A percentile compares a stretch with the other conserved stretches of the same genome.
Conservation (phyloP, 2,113 vertebrate genomes). For the Etheostoma cragini region DNA sequence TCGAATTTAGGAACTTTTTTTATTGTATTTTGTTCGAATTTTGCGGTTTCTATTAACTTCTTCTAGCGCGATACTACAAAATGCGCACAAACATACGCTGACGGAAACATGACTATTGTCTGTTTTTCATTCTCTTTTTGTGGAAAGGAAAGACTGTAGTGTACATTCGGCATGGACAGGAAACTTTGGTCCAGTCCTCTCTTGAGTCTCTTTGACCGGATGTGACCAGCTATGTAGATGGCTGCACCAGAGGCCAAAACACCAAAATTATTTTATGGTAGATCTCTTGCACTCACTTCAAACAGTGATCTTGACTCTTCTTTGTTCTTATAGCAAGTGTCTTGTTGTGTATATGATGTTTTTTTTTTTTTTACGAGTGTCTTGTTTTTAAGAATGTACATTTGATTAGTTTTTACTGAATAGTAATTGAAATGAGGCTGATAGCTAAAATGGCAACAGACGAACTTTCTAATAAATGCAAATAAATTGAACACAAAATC, state of each 20-base stretch:
- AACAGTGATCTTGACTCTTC: background rate
- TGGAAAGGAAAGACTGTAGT: constrained; percentile 4
- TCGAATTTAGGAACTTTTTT: too few species aligned
- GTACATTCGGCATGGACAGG: background rate
- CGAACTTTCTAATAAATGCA: background rate
- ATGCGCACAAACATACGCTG: too few species aligned
- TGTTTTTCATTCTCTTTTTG: constrained; percentile 1
- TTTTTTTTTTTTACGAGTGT: background rate
- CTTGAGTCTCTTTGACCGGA: constrained; percentile 10
- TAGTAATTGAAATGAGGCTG: background rate
- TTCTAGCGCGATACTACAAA: too few species aligned
- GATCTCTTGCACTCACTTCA: background rate
- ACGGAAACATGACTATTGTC: background rate
- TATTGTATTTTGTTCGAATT: too few species aligned
- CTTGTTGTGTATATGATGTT: background rate
- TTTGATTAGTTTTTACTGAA: constrained; percentile 2
- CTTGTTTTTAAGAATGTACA: background rate
- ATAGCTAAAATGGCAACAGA: background rate
- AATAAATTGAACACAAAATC: background rate
- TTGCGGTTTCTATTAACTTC: too few species aligned
- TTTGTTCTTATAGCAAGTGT: background rate
- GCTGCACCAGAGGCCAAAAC: constrained; percentile 9
- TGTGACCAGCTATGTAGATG: constrained; percentile 7
- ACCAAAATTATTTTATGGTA: constrained; percentile 15
- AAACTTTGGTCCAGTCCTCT: constrained; percentile 9